Conservation (phyloP, 2,113 vertebrate genomes). For the Neogobius melanostomus region DNA sequence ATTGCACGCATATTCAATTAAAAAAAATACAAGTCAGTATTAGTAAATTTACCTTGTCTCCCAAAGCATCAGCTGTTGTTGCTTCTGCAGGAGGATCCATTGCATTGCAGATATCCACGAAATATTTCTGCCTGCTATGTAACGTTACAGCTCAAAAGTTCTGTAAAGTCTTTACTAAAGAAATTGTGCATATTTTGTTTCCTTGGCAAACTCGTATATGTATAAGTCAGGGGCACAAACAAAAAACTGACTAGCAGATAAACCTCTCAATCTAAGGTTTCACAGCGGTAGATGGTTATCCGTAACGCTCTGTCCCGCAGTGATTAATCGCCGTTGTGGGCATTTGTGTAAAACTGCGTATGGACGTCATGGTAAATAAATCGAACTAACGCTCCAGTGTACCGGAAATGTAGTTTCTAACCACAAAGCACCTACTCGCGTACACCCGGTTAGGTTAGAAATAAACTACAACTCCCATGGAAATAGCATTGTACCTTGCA, state of each 20-base stretch:
- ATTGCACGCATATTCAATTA: not conserved
- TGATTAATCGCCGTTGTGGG: rapidly evolving
- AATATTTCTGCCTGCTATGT: no score
- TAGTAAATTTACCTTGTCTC: constrained; percentile 44
- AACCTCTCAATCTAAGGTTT: not conserved
- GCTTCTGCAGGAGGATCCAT: constrained; percentile 59
- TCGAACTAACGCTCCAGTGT: not conserved
- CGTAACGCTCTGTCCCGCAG: not conserved
- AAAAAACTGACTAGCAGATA: constrained; percentile 35
- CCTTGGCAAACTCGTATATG: not conserved
- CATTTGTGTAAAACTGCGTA: rapidly evolving
- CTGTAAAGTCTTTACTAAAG: no score
- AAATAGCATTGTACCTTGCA: constrained; percentile 17
- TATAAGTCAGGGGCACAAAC: not conserved
- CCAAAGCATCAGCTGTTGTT: constrained; percentile 37
- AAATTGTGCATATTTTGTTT: no score
- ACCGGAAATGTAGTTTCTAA: constrained; percentile 63
- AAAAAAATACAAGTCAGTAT: not conserved
- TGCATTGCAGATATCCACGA: constrained; percentile 9
- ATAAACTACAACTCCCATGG: constrained; percentile 51
- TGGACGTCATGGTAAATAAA: not conserved
- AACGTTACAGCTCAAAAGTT: no score
- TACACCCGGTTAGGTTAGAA: rapidly evolving
- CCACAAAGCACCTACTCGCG: rapidly evolving
- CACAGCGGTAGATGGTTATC: not conserved